These are phyloP conservation scores for Cinclus mexicanus DNA, from an alignment of 2,113 vertebrate species.

Conservation along the genomic window DNA sequence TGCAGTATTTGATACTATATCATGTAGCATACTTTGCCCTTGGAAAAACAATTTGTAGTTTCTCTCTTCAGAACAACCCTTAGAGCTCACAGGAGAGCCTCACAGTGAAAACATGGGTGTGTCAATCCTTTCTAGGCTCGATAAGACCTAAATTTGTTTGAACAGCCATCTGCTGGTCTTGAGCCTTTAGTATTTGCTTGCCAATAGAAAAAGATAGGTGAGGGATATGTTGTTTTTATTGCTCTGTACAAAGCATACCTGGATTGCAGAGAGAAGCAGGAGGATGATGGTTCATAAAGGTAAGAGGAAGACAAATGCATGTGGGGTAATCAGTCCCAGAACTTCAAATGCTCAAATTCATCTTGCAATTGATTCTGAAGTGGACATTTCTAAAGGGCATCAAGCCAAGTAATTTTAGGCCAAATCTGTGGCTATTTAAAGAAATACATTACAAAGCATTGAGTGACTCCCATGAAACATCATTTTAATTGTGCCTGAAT, in stretches of 20 bases:
- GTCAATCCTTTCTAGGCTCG: background rate
- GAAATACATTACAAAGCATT: background rate
- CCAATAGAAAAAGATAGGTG: background rate
- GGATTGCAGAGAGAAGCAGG: background rate
- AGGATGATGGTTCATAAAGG: background rate
- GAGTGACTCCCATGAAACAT: background rate
- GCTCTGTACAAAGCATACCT: background rate
- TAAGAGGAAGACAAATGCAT: background rate
- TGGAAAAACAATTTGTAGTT: background rate
- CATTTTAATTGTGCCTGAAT: background rate
- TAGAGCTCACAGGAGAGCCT: background rate
- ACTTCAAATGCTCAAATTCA: background rate
- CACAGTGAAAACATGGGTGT: background rate
- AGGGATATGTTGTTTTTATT: background rate
- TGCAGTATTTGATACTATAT: background rate
- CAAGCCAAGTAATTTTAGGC: background rate
- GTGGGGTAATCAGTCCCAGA: background rate
- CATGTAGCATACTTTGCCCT: background rate
- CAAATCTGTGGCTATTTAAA: background rate
- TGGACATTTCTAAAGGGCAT: background rate
- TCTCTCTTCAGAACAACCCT: background rate
- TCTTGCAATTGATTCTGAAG: background rate
- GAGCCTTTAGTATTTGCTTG: background rate
- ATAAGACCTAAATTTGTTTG: slow-evolving; percentile 6
- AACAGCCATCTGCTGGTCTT: background rate